These are phyloP conservation scores for Oostethus manadensis DNA, from an alignment of 2,113 vertebrate genomes.

Conservation along the genomic window DNA sequence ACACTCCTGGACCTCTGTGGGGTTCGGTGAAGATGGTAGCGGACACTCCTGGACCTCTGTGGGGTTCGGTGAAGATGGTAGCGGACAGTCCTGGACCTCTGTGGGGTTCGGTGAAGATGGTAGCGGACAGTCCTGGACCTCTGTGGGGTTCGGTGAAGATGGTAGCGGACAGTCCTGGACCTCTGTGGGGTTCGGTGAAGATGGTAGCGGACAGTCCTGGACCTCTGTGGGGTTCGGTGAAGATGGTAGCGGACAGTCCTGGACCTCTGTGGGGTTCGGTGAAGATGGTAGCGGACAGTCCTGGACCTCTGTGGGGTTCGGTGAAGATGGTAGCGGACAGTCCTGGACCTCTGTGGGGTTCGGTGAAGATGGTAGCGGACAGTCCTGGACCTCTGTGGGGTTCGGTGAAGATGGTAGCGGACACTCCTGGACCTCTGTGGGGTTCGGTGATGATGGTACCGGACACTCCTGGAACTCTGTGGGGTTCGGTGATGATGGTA, in stretches of 20 bases:
- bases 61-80: not conserved
- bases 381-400: not conserved
- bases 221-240: not conserved
- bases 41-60: not conserved
- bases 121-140: not conserved
- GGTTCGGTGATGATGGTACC: not conserved
- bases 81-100: not conserved
- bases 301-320: not conserved
- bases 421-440: not conserved
- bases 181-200: not conserved
- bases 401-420: not conserved
- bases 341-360: not conserved
- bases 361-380: not conserved
- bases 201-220: not conserved
- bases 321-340: not conserved
- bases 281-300: not conserved
- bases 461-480: not conserved
- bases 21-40: not conserved
- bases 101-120: not conserved
- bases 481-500: not conserved
- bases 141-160: not conserved
- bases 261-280: not conserved
- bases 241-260: not conserved
- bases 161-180: not conserved
- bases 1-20: not conserved